Evolutionary conservation across 2,113 vertebrate species (phyloP), one percentile per base, ranked within the genome.

Genomic region (Reinhardtius hippoglossoides): DNA sequence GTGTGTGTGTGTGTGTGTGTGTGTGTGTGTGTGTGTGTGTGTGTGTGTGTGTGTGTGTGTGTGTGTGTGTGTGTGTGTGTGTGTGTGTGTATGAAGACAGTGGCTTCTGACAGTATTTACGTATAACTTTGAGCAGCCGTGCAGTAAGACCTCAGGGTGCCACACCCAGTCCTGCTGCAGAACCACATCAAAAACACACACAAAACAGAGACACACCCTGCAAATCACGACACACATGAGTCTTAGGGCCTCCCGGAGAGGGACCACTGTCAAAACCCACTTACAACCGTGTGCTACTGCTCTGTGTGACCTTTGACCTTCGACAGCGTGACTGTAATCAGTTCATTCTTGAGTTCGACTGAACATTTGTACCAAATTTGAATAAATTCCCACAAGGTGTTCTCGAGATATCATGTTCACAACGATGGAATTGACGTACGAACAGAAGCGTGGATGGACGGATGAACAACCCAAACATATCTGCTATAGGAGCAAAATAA

Each of bases 81-180:
- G 67, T 16, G 57, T 31, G 44, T 52, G 62, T 35, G 61, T 40
- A 60, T 27, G 20, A 31, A 57, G 61, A 65, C 13, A 42, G 61
- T 13, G 35, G 59, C 67, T 58, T 69, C 61, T 62, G 42, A 79
- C 68, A 52, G 76, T 68, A 73, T 74, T 78, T 80, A 62, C 42
- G 2, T 79, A 65, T 85, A 62, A 52, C 35, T 31, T 31, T 31
- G 31, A 31, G 31, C 31, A 31, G 31, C 31, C 31, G 31, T 7
- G 31, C 31, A 31, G 31, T 31, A 31, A 31, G 1, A 31, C 31
- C 31, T 31, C 31, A 31, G 31, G 44, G 77, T 80, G 60, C 65
- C 71, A 78, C 73, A 59, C 79, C 71, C 67, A 67, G 52, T 37
- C 16, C 61, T 70, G 67, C 78, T 74, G 72, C 68, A 83, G 82